These are phyloP conservation scores for Musca domestica DNA, from an alignment of 1,140 invertebrate species.

Conservation along the genomic window DNA sequence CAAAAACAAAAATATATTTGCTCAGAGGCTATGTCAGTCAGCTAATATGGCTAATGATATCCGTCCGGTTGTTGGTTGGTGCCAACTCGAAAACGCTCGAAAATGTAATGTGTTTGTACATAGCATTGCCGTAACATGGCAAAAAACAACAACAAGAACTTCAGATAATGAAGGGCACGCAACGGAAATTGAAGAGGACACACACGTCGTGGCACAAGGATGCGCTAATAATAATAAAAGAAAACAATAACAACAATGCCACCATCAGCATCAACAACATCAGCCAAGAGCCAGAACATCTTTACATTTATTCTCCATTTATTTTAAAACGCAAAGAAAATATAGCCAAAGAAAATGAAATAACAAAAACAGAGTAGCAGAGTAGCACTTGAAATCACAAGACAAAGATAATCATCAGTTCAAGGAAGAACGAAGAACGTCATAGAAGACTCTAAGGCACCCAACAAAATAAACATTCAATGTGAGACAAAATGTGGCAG, in stretches of 20 bases:
- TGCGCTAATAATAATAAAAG: slow-evolving; percentile 15
- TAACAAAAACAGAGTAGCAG: no score
- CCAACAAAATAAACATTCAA: not conserved
- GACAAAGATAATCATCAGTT: no score
- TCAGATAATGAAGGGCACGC: slow-evolving; percentile 22
- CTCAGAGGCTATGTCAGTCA: not conserved
- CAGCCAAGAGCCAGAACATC: not conserved
- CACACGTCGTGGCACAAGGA: slow-evolving; percentile 20
- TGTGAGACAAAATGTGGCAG: not conserved
- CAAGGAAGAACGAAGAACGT: not conserved
- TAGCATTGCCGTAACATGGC: no score
- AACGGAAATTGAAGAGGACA: slow-evolving; percentile 24
- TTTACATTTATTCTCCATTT: no score
- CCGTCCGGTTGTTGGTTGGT: slow-evolving; percentile 13
- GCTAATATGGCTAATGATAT: slow-evolving; percentile 23
- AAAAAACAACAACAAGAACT: no score
- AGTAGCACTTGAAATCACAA: no score
- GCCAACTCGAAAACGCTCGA: not conserved
- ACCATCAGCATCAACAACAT: not conserved
- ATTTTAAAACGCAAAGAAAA: no score
- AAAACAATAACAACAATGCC: slow-evolving; percentile 2
- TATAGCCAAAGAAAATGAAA: no score
- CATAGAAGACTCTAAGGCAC: slow-evolving; percentile 15
- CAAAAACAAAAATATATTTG: not conserved
- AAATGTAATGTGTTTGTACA: no score